Evolutionary conservation across 2,888 invertebrate species (phyloP).

Genomic region (Agrochola lota): DNA sequence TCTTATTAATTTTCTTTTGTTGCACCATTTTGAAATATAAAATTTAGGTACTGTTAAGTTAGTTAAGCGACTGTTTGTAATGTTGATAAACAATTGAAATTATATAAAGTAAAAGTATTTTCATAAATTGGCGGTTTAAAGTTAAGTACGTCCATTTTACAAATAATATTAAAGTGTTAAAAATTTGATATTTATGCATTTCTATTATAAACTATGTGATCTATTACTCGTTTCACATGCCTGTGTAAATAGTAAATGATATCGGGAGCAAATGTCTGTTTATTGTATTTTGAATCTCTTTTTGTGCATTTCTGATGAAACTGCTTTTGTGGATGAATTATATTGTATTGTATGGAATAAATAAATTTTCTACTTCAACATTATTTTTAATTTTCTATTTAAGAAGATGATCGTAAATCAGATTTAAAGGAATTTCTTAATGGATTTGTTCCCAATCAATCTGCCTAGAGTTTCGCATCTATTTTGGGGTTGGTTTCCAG

Average conservation of each 20-base stretch:
- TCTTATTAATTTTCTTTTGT: slow-evolving; percentile 72
- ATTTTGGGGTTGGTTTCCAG: too few relatives aligned
- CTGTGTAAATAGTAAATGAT: slow-evolving; percentile 81
- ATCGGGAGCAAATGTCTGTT: slow-evolving; percentile 83
- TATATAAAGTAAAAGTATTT: slow-evolving; percentile 82
- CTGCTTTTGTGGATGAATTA: slow-evolving; percentile 87
- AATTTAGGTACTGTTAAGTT: slow-evolving; percentile 84
- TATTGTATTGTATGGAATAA: slow-evolving; percentile 79
- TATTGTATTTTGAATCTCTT: slow-evolving; percentile 86
- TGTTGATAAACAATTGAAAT: slow-evolving; percentile 77
- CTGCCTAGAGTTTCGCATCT: too few relatives aligned
- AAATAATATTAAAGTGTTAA: slow-evolving; percentile 76
- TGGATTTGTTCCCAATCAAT: neutral
- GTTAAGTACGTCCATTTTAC: slow-evolving; percentile 85
- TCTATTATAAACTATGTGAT: slow-evolving; percentile 79
- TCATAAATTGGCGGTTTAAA: slow-evolving; percentile 80
- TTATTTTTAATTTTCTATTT: slow-evolving; percentile 7
- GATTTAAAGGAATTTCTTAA: neutral
- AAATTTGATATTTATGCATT: slow-evolving; percentile 81
- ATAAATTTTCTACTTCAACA: slow-evolving; percentile 85
- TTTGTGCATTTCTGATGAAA: slow-evolving; percentile 85
- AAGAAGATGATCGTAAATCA: neutral
- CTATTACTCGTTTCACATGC: slow-evolving; percentile 76
- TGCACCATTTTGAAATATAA: slow-evolving; percentile 68
- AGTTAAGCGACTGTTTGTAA: slow-evolving; percentile 84